Conservation (phyloP, 1,140 invertebrate genomes). For the Tribolium castaneum region DNA sequence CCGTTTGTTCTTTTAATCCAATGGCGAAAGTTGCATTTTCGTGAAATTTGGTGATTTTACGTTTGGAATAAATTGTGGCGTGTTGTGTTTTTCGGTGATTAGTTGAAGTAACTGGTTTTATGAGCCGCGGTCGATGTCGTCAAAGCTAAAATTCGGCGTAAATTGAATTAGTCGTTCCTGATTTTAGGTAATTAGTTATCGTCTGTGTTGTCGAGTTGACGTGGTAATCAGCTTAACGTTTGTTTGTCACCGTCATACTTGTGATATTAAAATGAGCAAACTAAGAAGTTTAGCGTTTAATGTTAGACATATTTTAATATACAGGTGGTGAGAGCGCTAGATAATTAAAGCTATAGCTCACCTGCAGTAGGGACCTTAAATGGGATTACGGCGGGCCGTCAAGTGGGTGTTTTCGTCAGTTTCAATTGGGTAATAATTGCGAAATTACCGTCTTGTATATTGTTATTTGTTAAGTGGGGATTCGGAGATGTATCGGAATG, state of each 20-base stretch:
- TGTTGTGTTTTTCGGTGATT: neutral
- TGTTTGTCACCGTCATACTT: conserved; percentile 22
- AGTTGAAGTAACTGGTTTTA: neutral
- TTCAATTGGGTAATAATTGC: conserved; percentile 18
- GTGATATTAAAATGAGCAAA: conserved; percentile 26
- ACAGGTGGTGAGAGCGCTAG: conserved; percentile 21
- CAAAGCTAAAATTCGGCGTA: neutral
- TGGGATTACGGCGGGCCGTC: neutral
- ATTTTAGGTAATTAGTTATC: conserved; percentile 19
- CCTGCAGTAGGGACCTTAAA: conserved; percentile 14
- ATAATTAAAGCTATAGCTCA: conserved; percentile 36
- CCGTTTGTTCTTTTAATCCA: too few relatives aligned
- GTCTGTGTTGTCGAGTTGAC: neutral
- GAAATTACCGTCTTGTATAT: neutral
- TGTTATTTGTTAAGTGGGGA: neutral
- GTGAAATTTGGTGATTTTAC: too few relatives aligned
- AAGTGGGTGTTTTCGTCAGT: conserved; percentile 15
- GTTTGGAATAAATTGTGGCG: too few relatives aligned
- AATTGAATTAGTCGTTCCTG: conserved; percentile 11
- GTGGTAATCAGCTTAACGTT: conserved; percentile 19
- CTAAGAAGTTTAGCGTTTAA: conserved; percentile 27
- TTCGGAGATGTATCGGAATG: neutral
- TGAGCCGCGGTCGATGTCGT: neutral
- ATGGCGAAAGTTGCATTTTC: too few relatives aligned
- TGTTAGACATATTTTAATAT: conserved; percentile 33